Percentiles rank a stretch among this genome's conserved stretches.
Evolutionary conservation across 1,140 invertebrate species (phyloP).

Genomic region (Tribolium castaneum): DNA sequence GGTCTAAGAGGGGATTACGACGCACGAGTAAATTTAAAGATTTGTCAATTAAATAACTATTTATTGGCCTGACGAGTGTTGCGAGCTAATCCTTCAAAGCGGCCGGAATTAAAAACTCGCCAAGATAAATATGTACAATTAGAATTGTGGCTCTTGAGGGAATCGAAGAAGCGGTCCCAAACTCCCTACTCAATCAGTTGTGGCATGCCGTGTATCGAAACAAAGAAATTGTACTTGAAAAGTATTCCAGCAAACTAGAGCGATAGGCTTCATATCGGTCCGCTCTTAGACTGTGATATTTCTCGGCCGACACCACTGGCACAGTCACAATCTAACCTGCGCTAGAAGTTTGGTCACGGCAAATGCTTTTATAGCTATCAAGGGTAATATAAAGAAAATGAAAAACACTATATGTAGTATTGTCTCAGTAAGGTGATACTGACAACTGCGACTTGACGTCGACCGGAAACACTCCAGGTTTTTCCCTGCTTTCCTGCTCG

Average conservation of each 20-base stretch:
- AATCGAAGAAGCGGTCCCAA: slow-evolving; percentile 57
- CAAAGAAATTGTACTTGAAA: slow-evolving; percentile 61
- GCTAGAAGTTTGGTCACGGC: slow-evolving; percentile 78
- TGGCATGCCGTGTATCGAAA: slow-evolving; percentile 58
- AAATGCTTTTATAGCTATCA: slow-evolving; percentile 85
- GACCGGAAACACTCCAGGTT: slow-evolving; percentile 46
- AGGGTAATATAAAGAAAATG: slow-evolving; percentile 88
- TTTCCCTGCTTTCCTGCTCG: slow-evolving; percentile 42
- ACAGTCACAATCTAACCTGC: slow-evolving; percentile 63
- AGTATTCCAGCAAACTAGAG: slow-evolving; percentile 56
- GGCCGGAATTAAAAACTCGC: background rate
- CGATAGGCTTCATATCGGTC: slow-evolving; percentile 59
- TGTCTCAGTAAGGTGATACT: slow-evolving; percentile 62
- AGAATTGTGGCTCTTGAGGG: slow-evolving; percentile 57
- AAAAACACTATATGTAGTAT: slow-evolving; percentile 74
- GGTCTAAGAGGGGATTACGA: slow-evolving; percentile 54
- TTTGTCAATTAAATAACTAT: slow-evolving; percentile 51
- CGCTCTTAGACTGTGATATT: slow-evolving; percentile 54
- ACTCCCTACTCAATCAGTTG: slow-evolving; percentile 62
- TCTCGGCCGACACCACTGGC: slow-evolving; percentile 44
- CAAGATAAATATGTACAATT: slow-evolving; percentile 58
- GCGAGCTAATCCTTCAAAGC: slow-evolving; percentile 1
- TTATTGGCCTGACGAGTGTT: slow-evolving; percentile 36
- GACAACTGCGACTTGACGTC: slow-evolving; percentile 58
- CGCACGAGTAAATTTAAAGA: slow-evolving; percentile 50